A percentile compares a stretch with the other conserved stretches of the same genome.
These are phyloP conservation scores for Platyrinchus mystaceus DNA, from an alignment of 2,797 vertebrate genomes.

Conservation along the genomic window DNA sequence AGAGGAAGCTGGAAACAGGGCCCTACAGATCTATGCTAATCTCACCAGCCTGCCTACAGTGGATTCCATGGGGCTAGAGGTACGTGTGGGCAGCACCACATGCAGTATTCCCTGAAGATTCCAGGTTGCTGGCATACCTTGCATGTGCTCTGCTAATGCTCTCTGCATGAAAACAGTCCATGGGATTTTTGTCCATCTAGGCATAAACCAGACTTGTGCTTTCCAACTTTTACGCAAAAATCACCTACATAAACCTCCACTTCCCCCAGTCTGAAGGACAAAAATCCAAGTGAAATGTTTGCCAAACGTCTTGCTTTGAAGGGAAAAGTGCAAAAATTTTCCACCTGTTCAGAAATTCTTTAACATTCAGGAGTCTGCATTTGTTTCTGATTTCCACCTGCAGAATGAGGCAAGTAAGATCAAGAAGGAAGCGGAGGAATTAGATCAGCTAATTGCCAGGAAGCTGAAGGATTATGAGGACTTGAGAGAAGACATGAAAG, in stretches of 20 bases:
- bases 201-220: background rate
- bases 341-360: background rate
- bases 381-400: background rate
- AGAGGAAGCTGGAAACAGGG: constrained; percentile 86
- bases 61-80: constrained; percentile 87
- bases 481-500: constrained; percentile 89
- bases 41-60: constrained; percentile 86
- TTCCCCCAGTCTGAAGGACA: background rate
- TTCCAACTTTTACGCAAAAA: background rate
- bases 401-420: constrained; percentile 92
- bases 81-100: constrained; percentile 3
- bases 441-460: constrained; percentile 89
- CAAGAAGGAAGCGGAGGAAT: constrained; percentile 89
- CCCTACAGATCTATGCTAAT: constrained; percentile 91
- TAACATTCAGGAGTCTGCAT: background rate
- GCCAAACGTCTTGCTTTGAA: background rate
- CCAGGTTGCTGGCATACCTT: background rate
- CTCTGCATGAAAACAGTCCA: background rate
- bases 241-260: background rate
- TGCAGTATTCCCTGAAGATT: background rate
- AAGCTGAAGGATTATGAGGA: constrained; percentile 91
- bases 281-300: background rate
- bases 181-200: background rate
- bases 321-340: background rate
- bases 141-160: background rate